Evolutionary conservation across 1,140 invertebrate genomes (phyloP).

Genomic region (Pygmarrhopalites habei): DNA sequence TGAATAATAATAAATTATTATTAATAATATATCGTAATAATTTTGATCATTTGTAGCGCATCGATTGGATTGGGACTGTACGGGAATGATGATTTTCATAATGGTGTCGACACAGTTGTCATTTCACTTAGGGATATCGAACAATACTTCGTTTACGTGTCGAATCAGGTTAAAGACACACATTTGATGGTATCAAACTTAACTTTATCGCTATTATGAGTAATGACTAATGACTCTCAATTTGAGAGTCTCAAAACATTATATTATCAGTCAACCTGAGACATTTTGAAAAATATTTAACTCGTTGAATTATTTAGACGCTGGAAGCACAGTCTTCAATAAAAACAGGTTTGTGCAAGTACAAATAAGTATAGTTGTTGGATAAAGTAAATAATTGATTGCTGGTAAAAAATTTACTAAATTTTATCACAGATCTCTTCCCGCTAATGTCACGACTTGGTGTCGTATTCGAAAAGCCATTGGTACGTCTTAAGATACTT

Average conservation of each 20-base stretch:
- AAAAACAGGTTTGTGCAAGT: constrained; percentile 21
- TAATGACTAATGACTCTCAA: no score
- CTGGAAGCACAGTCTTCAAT: constrained; percentile 21
- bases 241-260: no score
- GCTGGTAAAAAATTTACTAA: no score
- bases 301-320: constrained; percentile 22
- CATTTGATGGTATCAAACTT: no score
- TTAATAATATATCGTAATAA: no score
- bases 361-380: no score
- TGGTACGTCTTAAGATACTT: constrained; percentile 22
- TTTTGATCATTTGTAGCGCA: constrained; percentile 42
- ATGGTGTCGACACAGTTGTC: constrained; percentile 71
- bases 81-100: constrained; percentile 88
- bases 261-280: no score
- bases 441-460: constrained; percentile 27
- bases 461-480: constrained; percentile 27
- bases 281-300: no score
- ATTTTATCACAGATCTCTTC: no score
- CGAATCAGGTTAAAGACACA: constrained; percentile 44
- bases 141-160: constrained; percentile 43
- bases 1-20: no score
- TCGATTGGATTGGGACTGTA: constrained; percentile 67
- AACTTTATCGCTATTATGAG: no score
- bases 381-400: no score
- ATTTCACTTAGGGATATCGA: constrained; percentile 69